Evolutionary conservation across 2,113 vertebrate species (phyloP).

Genomic region (Serilophus lunatus): DNA sequence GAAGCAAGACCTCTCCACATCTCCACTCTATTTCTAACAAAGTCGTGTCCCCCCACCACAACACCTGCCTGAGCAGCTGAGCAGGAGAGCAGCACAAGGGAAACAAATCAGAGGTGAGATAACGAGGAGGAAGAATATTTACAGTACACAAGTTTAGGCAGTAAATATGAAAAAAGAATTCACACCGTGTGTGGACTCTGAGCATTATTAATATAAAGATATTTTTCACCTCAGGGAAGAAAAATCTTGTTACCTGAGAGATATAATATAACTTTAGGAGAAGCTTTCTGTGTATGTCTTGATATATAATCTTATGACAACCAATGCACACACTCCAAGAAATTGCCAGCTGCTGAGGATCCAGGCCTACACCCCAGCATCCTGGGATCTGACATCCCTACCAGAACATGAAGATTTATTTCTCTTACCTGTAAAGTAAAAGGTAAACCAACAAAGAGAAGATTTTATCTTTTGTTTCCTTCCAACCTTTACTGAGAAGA

Average conservation of each 20-base stretch:
- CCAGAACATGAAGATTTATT: not conserved
- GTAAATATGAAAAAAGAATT: not conserved
- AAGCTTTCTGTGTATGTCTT: not conserved
- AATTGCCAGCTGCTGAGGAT: not conserved
- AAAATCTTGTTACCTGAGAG: slow-evolving; percentile 5
- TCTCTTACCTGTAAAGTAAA: not conserved
- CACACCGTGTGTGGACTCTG: not conserved
- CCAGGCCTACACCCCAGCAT: not conserved
- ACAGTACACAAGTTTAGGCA: not conserved
- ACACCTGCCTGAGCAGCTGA: not conserved
- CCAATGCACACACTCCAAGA: not conserved
- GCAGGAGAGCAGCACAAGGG: not conserved
- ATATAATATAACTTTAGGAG: slow-evolving; percentile 3
- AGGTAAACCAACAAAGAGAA: not conserved
- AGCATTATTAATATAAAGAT: not conserved
- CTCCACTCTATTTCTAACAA: not conserved
- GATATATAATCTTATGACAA: not conserved
- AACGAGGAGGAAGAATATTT: not conserved
- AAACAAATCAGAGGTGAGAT: not conserved
- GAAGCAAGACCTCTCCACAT: not conserved
- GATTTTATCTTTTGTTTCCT: not conserved
- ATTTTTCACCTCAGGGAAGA: slow-evolving; percentile 17
- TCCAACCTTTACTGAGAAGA: not conserved
- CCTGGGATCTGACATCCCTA: not conserved
- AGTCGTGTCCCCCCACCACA: not conserved